phyloP scores from a whole-genome alignment of 2,113 vertebrate genomes.

The Malurus elegans region DNA sequence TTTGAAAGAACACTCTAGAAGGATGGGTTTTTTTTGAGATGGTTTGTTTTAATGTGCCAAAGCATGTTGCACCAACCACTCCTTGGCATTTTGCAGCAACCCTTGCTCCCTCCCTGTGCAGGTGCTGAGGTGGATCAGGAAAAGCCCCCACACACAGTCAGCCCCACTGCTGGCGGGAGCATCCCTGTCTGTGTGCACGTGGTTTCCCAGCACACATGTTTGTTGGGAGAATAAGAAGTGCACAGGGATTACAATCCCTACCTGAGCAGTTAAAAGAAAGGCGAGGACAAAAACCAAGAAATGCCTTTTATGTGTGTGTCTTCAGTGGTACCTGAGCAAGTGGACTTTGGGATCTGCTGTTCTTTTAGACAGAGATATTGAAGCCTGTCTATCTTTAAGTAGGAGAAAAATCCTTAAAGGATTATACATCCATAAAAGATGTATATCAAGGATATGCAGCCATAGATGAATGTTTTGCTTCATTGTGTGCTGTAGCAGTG shows the following conservation, averaged over 20 bases:
- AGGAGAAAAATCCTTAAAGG: not conserved
- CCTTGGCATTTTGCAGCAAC: not conserved
- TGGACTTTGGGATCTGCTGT: not conserved
- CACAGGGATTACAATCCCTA: not conserved
- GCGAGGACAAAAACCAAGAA: not conserved
- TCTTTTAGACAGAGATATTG: not conserved
- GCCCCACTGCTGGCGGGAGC: not conserved
- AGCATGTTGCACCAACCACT: accelerated
- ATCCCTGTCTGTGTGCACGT: accelerated
- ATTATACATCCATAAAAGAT: not conserved
- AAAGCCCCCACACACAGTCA: not conserved
- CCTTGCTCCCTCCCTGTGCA: too few relatives aligned
- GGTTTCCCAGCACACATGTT: not conserved
- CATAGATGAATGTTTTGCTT: not conserved
- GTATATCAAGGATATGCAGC: not conserved
- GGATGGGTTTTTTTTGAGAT: not conserved
- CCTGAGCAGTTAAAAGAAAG: not conserved
- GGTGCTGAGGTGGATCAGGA: not conserved
- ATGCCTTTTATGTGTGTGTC: not conserved
- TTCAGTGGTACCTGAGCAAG: not conserved
- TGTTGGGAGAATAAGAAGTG: not conserved
- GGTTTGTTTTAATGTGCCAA: not conserved
- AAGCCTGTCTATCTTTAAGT: not conserved
- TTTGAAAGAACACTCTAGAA: not conserved
- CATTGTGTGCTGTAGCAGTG: not conserved